Conservation (phyloP, 2,797 vertebrate species). For the Chaenodraco wilsoni region DNA sequence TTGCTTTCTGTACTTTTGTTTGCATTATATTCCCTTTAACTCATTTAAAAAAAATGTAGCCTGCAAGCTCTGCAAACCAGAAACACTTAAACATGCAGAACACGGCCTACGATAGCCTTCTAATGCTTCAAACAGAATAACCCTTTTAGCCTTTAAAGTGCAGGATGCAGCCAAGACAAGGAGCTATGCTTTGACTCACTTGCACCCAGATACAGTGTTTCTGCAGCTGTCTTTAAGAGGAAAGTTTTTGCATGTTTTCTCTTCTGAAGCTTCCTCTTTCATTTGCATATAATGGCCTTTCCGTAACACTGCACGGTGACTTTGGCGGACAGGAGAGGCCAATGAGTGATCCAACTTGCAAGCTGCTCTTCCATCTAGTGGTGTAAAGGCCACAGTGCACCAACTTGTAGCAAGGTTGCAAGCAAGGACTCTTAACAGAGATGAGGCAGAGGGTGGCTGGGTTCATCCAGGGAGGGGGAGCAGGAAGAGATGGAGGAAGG, state of each 20-base stretch:
- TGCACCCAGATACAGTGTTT: constrained; percentile 31
- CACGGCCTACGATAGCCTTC: neutral
- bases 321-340: neutral
- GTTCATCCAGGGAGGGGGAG: neutral
- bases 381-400: constrained; percentile 35
- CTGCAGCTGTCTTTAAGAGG: constrained; percentile 26
- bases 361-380: constrained; percentile 73
- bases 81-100: neutral
- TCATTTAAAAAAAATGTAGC: neutral
- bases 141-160: neutral
- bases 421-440: neutral
- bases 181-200: constrained; percentile 25
- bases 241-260: constrained; percentile 34
- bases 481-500: constrained; percentile 7
- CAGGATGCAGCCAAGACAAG: constrained; percentile 29
- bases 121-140: constrained; percentile 10
- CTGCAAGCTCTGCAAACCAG: neutral
- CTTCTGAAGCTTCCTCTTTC: constrained; percentile 49
- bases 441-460: constrained; percentile 15
- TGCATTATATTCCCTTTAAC: neutral
- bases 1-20: constrained; percentile 20
- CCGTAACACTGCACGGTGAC: constrained; percentile 7
- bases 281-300: constrained; percentile 59
- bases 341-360: constrained; percentile 10
- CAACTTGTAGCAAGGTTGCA: constrained; percentile 24